Conservation (phyloP, 2,888 invertebrate species). For the Drosophila seclusa region DNA sequence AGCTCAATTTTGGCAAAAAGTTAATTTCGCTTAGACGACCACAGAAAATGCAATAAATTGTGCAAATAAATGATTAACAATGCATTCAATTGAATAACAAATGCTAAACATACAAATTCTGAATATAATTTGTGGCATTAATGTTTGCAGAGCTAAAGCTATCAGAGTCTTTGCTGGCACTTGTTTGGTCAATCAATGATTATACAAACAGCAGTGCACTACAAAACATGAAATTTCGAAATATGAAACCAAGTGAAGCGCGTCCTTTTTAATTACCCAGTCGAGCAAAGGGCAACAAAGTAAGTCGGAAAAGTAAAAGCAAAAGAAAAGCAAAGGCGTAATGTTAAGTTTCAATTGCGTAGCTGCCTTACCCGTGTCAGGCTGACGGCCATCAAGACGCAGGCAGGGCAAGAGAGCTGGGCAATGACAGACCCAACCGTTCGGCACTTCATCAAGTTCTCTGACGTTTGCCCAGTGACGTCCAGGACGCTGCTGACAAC, state of each 20-base stretch:
- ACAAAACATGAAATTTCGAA: conserved; percentile 38
- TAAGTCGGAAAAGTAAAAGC: conserved; percentile 34
- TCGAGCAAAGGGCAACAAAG: conserved; percentile 52
- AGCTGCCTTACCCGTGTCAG: conserved; percentile 51
- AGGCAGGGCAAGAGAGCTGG: neutral
- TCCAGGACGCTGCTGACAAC: conserved; percentile 48
- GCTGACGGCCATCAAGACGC: neutral
- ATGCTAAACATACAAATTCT: neutral
- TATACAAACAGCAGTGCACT: conserved; percentile 5
- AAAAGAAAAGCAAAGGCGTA: conserved; percentile 22
- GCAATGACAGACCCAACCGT: conserved; percentile 45
- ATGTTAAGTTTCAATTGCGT: conserved; percentile 54
- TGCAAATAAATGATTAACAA: conserved; percentile 16
- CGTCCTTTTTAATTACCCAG: conserved; percentile 56
- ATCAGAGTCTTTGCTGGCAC: conserved; percentile 4
- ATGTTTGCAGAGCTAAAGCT: conserved; percentile 12
- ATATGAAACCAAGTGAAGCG: conserved; percentile 53
- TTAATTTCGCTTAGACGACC: conserved; percentile 9
- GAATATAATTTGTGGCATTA: conserved; percentile 10
- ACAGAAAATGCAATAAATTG: conserved; percentile 6
- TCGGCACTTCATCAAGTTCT: conserved; percentile 62
- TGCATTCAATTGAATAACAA: neutral
- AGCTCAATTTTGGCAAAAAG: conserved; percentile 17
- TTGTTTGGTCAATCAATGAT: conserved; percentile 35
- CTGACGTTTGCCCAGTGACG: conserved; percentile 48